Conservation (phyloP, 2,113 vertebrate species). For the Chlorodrepanis virens region DNA sequence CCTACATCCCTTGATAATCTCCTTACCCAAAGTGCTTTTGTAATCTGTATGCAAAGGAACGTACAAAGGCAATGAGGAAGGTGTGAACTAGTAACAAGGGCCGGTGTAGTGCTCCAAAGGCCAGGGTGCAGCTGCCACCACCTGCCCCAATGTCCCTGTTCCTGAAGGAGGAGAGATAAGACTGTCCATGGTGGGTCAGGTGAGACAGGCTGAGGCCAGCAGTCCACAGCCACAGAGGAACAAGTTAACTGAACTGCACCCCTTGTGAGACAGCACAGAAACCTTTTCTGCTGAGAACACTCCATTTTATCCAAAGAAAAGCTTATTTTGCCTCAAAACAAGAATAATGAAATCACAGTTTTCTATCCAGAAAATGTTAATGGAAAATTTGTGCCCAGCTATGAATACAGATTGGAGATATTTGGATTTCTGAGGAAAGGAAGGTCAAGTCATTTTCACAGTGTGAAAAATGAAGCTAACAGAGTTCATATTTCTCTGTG, state of each 20-base stretch:
- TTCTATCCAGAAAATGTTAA: conserved; percentile 61
- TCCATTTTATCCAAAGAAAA: neutral
- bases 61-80: neutral
- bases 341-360: conserved; percentile 41
- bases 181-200: neutral
- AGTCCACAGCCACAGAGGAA: neutral
- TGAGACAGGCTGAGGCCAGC: neutral
- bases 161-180: neutral
- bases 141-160: neutral
- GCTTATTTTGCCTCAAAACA: conserved; percentile 20
- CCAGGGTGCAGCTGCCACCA: accelerated
- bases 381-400: conserved; percentile 53
- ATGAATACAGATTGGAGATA: conserved; percentile 62
- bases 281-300: neutral
- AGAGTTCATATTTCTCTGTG: conserved; percentile 58
- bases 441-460: conserved; percentile 68
- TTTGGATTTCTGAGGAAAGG: conserved; percentile 61
- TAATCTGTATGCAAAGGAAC: accelerated
- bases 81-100: accelerated
- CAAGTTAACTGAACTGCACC: neutral
- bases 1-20: neutral
- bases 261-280: neutral
- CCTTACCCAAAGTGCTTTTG: accelerated
- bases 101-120: neutral
- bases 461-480: conserved; percentile 62